Conservation (phyloP, 2,888 invertebrate genomes). For the Xestia ashworthii region DNA sequence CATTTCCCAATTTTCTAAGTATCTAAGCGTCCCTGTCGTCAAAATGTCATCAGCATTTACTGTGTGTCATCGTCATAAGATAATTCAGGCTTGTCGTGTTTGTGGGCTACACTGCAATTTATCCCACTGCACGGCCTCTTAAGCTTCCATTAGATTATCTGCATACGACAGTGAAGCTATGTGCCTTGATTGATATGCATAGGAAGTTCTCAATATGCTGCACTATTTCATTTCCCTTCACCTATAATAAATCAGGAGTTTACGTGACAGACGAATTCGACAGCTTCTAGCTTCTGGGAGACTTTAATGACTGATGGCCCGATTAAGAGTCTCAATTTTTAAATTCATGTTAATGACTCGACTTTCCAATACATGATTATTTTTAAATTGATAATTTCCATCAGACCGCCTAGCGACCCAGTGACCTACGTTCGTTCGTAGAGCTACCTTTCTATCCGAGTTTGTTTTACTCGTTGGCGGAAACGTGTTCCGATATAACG, state of each 20-base stretch:
- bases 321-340: conserved; percentile 14
- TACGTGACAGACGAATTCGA: not conserved
- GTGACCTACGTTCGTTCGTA: conserved; percentile 70
- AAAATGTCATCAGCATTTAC: conserved; percentile 75
- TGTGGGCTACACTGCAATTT: conserved; percentile 54
- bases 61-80: conserved; percentile 60
- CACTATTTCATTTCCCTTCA: conserved; percentile 7
- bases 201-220: conserved; percentile 23
- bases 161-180: conserved; percentile 29
- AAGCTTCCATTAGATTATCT: conserved; percentile 41
- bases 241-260: not conserved
- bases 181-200: conserved; percentile 21
- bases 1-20: conserved; percentile 57
- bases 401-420: conserved; percentile 72
- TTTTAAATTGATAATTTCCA: conserved; percentile 66
- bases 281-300: not conserved
- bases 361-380: conserved; percentile 60
- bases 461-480: conserved; percentile 79
- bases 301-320: not conserved
- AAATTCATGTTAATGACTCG: conserved; percentile 43
- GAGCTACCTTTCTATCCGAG: conserved; percentile 73
- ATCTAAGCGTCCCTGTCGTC: conserved; percentile 68
- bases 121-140: conserved; percentile 29
- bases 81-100: conserved; percentile 72
- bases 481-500: conserved; percentile 71